Percentiles rank a stretch among this genome's conserved stretches.
Conservation (phyloP, 2,113 vertebrate genomes). For the Sebastes fasciatus region DNA sequence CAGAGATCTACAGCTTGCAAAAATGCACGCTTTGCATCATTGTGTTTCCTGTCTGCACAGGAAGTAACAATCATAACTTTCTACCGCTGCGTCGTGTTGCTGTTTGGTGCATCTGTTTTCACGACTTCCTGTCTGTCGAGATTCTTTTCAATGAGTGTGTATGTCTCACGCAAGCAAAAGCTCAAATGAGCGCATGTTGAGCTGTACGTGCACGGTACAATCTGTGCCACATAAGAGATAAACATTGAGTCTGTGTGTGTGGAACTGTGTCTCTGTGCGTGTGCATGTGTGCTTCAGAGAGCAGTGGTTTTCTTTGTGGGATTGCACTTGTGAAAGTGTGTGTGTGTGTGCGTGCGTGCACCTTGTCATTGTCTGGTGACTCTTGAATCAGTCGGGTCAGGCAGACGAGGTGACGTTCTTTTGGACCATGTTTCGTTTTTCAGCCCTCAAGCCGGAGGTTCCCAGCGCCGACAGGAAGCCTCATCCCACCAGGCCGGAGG, state of each 20-base stretch:
- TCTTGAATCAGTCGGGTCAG: not conserved
- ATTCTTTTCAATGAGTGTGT: not conserved
- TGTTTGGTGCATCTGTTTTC: not conserved
- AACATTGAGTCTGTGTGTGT: not conserved
- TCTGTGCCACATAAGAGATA: not conserved
- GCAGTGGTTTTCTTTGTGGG: not conserved
- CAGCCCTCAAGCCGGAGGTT: constrained; percentile 90
- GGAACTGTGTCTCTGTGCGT: not conserved
- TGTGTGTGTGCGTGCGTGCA: not conserved
- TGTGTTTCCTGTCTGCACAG: too few relatives aligned
- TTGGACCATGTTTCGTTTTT: constrained; percentile 74
- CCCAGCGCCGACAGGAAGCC: constrained; percentile 87
- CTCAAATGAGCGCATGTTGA: not conserved
- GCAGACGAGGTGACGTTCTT: not conserved
- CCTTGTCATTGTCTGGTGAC: constrained; percentile 4
- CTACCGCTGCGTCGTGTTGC: too few relatives aligned
- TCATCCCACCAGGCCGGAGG: constrained; percentile 83
- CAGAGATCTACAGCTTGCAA: too few relatives aligned
- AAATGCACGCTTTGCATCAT: too few relatives aligned
- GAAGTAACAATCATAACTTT: too few relatives aligned
- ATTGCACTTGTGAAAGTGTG: constrained; percentile 3
- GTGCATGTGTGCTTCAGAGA: not conserved
- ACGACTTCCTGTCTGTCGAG: constrained; percentile 25
- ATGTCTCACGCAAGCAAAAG: not conserved
- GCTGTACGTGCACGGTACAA: not conserved